These are phyloP conservation scores for Drosophila oshimai DNA, from an alignment of 1,140 invertebrate species.

Conservation along the genomic window DNA sequence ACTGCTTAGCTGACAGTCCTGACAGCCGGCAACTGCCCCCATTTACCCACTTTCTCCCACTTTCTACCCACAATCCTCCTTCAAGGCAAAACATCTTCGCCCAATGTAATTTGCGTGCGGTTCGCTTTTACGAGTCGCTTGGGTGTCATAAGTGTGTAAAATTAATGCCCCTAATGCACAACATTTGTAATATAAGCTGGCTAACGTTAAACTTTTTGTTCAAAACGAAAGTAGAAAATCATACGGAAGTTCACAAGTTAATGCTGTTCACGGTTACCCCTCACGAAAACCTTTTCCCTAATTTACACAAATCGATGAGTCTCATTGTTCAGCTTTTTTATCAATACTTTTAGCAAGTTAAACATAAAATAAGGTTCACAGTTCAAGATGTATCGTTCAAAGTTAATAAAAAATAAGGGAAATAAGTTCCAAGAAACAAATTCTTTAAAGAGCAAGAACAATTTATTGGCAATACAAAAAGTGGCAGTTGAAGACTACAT, in stretches of 20 bases:
- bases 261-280: neutral
- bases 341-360: no score
- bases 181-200: slow-evolving; percentile 64
- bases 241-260: neutral
- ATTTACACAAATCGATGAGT: no score
- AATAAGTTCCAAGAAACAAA: no score
- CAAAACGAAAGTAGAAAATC: neutral
- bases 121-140: slow-evolving; percentile 66
- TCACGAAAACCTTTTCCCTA: no score
- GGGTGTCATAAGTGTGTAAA: slow-evolving; percentile 78
- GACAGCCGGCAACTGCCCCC: slow-evolving; percentile 5
- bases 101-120: slow-evolving; percentile 75
- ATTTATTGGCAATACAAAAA: no score
- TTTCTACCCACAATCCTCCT: neutral
- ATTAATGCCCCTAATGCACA: slow-evolving; percentile 75
- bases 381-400: no score
- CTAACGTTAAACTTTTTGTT: slow-evolving; percentile 41
- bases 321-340: no score
- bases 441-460: no score
- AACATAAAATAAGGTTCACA: no score
- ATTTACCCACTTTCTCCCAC: neutral
- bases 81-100: slow-evolving; percentile 30
- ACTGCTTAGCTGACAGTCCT: slow-evolving; percentile 62
- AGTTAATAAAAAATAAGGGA: no score
- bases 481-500: no score